phyloP scores from a whole-genome alignment of 2,888 invertebrate genomes.

The Campopleginae sp. region DNA sequence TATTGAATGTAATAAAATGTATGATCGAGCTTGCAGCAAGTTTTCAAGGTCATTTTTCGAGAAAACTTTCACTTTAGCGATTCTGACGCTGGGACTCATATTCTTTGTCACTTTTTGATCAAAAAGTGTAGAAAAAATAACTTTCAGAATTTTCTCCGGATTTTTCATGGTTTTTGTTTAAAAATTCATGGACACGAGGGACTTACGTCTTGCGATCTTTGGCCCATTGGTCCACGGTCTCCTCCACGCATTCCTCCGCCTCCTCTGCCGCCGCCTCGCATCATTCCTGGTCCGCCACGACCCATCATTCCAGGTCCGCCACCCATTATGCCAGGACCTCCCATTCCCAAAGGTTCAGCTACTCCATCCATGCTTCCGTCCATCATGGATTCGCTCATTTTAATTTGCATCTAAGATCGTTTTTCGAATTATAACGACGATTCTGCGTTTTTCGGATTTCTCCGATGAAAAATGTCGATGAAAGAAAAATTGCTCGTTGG shows the following conservation, averaged over 20 bases:
- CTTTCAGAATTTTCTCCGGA: too few relatives aligned
- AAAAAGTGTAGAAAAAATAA: too few relatives aligned
- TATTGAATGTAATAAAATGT: too few relatives aligned
- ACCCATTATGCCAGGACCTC: slow-evolving; percentile 62
- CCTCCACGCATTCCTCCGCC: slow-evolving; percentile 76
- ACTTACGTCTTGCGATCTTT: slow-evolving; percentile 81
- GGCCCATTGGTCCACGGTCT: slow-evolving; percentile 76
- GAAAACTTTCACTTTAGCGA: too few relatives aligned
- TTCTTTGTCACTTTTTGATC: too few relatives aligned
- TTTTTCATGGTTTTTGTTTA: too few relatives aligned
- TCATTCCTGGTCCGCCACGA: slow-evolving; percentile 52
- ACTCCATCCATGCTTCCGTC: slow-evolving; percentile 64
- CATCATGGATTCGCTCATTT: slow-evolving; percentile 82
- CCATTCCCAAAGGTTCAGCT: slow-evolving; percentile 17
- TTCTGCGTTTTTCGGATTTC: neutral
- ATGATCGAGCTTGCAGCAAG: too few relatives aligned
- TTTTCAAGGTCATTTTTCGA: too few relatives aligned
- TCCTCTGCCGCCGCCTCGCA: slow-evolving; percentile 64
- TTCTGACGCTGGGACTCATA: too few relatives aligned
- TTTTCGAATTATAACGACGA: neutral
- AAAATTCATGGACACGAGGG: neutral
- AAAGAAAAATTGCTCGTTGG: too few relatives aligned
- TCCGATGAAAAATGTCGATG: too few relatives aligned
- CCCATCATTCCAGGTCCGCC: slow-evolving; percentile 59
- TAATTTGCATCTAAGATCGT: slow-evolving; percentile 73